A percentile compares a stretch with the other conserved stretches of the same genome.
These are phyloP conservation scores for Chaetodon trifasciatus DNA, from an alignment of 2,797 vertebrate species.

Conservation along the genomic window DNA sequence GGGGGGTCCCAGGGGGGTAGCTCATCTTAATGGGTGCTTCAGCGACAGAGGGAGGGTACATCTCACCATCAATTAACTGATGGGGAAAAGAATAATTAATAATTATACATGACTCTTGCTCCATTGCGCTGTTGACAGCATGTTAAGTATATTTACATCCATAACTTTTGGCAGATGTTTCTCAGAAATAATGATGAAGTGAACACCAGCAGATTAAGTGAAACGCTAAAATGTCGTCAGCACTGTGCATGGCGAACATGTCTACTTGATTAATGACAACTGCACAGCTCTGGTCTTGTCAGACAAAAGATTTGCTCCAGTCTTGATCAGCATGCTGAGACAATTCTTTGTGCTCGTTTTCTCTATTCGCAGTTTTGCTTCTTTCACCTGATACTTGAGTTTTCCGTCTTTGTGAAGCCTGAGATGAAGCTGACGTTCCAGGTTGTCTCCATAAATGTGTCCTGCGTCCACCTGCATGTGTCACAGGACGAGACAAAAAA, in stretches of 20 bases:
- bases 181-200: not conserved
- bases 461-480: slow-evolving; percentile 92
- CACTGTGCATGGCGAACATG: not conserved
- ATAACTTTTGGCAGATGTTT: not conserved
- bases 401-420: slow-evolving; percentile 94
- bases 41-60: slow-evolving; percentile 89
- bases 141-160: not conserved
- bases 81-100: slow-evolving; percentile 3
- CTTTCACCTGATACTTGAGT: slow-evolving; percentile 93
- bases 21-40: slow-evolving; percentile 89
- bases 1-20: slow-evolving; percentile 85
- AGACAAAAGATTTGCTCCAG: not conserved
- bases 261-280: not conserved
- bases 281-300: not conserved
- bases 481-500: not conserved
- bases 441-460: slow-evolving; percentile 93
- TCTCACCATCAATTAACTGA: slow-evolving; percentile 90
- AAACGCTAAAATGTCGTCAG: not conserved
- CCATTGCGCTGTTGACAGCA: not conserved
- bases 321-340: not conserved
- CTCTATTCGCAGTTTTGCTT: not conserved
- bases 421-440: slow-evolving; percentile 91
- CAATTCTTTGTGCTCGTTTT: not conserved
- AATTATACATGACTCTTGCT: not conserved
- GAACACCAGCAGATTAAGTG: not conserved